Evolutionary conservation across 2,113 vertebrate species (phyloP).

Genomic region (Pagrus major): DNA sequence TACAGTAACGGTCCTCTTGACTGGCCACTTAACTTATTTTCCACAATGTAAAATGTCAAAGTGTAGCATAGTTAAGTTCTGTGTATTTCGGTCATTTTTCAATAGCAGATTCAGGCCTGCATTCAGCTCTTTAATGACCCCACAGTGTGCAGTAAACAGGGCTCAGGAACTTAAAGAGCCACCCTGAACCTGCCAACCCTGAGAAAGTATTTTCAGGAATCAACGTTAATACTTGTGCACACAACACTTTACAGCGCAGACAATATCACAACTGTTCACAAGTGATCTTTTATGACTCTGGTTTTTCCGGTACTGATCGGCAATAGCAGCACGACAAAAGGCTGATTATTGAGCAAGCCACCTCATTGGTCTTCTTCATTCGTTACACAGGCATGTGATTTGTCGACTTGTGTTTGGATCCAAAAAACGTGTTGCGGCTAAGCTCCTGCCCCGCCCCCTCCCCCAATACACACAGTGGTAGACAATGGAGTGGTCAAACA

Average conservation of each 20-base stretch:
- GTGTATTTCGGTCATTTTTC: background rate
- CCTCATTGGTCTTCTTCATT: constrained; percentile 49
- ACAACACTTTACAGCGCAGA: constrained; percentile 42
- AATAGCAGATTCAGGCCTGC: constrained; percentile 7
- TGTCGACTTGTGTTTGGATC: constrained; percentile 50
- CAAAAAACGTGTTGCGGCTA: constrained; percentile 27
- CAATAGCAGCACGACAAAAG: constrained; percentile 50
- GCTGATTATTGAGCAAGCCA: constrained; percentile 49
- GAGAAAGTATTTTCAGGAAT: constrained; percentile 12
- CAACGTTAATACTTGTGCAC: constrained; percentile 32
- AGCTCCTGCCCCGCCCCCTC: constrained; percentile 19
- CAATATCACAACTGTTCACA: constrained; percentile 53
- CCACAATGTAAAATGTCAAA: constrained; percentile 13
- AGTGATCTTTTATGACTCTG: constrained; percentile 37
- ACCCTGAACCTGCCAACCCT: background rate
- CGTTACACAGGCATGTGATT: constrained; percentile 57
- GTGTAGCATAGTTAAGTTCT: background rate
- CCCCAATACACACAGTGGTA: background rate
- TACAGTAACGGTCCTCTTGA: constrained; percentile 8
- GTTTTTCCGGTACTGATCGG: constrained; percentile 70
- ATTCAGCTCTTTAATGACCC: constrained; percentile 24
- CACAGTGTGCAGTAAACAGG: constrained; percentile 19
- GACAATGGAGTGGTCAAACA: background rate
- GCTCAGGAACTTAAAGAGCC: background rate
- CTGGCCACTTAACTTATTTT: constrained; percentile 12